Base-by-base conservation (phyloP, 2,797 vertebrate species). In the Cephalopachus bancanus region DNA sequence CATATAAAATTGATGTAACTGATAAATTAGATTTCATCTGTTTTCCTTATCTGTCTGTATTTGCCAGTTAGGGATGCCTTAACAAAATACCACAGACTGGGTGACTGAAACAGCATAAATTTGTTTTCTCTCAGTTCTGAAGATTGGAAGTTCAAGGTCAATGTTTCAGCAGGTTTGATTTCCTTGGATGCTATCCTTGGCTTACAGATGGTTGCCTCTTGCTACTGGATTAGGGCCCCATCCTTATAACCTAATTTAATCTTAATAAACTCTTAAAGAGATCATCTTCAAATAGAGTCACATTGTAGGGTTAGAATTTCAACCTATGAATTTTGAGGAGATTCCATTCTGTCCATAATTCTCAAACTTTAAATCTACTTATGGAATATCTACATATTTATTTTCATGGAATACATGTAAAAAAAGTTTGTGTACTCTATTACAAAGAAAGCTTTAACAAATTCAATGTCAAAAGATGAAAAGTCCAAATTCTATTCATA, bases 351-450 rank as follows among this genome's bases (percentile, higher is more conserved):
- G 30, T 74, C 37, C 15, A n/a, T 78, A 49, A 83, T 55, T 28
- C 9, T 93, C 44, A 91, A 0, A 75, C 4, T 69, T 69, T 74
- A 92, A 3, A 20, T 62, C n/a, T 87, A 49, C 71, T 51, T 57
- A 22, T 53, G 28, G n/a, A 75, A 28, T 88, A 57, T 57, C n/a
- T 26, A 37, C 30, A 19, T 49, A 83, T 93, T 93, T 67, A 71
- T 87, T 79, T 94, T 94, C 15, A 86, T 87, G 76, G 37, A 62
- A 37, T 5, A 83, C 74, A 91, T 69, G n/a, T 74, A 44, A 91
- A 93, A 95, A 37, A 22, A 55, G 14, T 57, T 62, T 72, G 24
- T 83, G 7, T 83, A 74, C 28, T 74, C 87, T 62, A 65, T 49
- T 19, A 53, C 24, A 87, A 83, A 65, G 71, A 72, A 94, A 86